These are phyloP conservation scores for Polietes domitor DNA, from an alignment of 2,888 invertebrate species.

Conservation along the genomic window DNA sequence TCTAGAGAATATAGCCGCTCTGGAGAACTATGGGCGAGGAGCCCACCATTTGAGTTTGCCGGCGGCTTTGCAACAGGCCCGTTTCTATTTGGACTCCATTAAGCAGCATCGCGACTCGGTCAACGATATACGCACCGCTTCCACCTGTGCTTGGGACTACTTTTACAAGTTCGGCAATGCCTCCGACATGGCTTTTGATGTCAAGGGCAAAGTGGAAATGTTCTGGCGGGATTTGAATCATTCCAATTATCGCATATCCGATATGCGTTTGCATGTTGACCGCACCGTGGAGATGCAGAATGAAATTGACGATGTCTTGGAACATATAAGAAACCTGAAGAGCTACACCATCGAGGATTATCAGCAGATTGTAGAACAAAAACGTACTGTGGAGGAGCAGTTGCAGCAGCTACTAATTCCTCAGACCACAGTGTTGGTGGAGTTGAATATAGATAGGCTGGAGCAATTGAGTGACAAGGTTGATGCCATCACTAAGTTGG, in stretches of 20 bases:
- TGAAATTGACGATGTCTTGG: conserved; percentile 77
- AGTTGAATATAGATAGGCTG: conserved; percentile 77
- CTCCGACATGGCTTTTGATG: conserved; percentile 78
- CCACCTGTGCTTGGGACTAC: conserved; percentile 76
- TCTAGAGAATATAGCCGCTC: conserved; percentile 74
- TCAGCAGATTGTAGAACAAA: conserved; percentile 72
- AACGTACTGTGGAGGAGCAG: conserved; percentile 69
- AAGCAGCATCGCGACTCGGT: conserved; percentile 77
- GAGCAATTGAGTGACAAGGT: conserved; percentile 82
- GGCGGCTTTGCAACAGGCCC: conserved; percentile 82
- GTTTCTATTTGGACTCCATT: conserved; percentile 81
- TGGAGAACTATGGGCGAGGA: conserved; percentile 81
- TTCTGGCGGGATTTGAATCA: conserved; percentile 78
- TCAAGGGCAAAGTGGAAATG: conserved; percentile 78
- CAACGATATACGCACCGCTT: conserved; percentile 74
- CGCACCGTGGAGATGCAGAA: conserved; percentile 75
- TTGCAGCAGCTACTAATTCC: conserved; percentile 73
- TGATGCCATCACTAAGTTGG: conserved; percentile 81
- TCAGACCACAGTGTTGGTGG: conserved; percentile 77
- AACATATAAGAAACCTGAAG: conserved; percentile 77
- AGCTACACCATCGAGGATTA: conserved; percentile 74
- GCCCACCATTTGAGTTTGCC: conserved; percentile 83
- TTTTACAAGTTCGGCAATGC: conserved; percentile 77
- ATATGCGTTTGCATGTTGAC: conserved; percentile 77
- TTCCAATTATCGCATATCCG: conserved; percentile 77